Conservation (phyloP, 2,888 invertebrate genomes). For the Dendrolimus pini region DNA sequence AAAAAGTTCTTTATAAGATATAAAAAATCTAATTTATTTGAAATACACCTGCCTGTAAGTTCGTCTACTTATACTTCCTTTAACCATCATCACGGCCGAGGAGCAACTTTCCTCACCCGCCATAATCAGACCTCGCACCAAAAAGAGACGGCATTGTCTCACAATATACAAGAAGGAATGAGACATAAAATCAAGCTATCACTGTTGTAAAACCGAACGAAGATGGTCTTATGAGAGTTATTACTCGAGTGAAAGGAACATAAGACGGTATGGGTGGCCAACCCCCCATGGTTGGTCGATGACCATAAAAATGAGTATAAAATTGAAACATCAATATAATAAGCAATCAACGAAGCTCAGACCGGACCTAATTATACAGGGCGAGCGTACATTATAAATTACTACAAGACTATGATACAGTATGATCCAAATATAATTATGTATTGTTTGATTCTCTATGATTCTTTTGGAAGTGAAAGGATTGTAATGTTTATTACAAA, state of each 20-base stretch:
- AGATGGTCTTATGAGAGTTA: slow-evolving; percentile 37
- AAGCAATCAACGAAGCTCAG: slow-evolving; percentile 68
- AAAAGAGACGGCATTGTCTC: slow-evolving; percentile 24
- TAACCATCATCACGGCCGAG: slow-evolving; percentile 26
- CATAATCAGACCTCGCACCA: slow-evolving; percentile 44
- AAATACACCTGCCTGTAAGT: background rate
- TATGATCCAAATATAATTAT: slow-evolving; percentile 42
- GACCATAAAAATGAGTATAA: slow-evolving; percentile 77
- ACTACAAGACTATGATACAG: slow-evolving; percentile 58
- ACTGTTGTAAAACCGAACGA: slow-evolving; percentile 43
- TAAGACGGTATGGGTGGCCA: slow-evolving; percentile 63
- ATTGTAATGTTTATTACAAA: slow-evolving; percentile 4
- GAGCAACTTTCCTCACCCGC: slow-evolving; percentile 60
- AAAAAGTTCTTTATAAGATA: too few relatives aligned
- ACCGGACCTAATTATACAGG: slow-evolving; percentile 69
- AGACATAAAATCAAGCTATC: slow-evolving; percentile 39
- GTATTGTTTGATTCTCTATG: background rate
- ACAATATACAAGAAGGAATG: slow-evolving; percentile 22
- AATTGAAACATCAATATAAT: slow-evolving; percentile 78
- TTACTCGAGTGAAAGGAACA: slow-evolving; percentile 35
- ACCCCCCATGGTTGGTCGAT: slow-evolving; percentile 77
- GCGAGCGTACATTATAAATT: slow-evolving; percentile 66
- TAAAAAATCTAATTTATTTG: too few relatives aligned
- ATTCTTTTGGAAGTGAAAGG: background rate
- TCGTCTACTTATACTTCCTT: background rate